Percentiles rank a stretch among this genome's conserved stretches.
phyloP scores from a whole-genome alignment of 1,140 invertebrate genomes.

The Bombus breviceps region DNA sequence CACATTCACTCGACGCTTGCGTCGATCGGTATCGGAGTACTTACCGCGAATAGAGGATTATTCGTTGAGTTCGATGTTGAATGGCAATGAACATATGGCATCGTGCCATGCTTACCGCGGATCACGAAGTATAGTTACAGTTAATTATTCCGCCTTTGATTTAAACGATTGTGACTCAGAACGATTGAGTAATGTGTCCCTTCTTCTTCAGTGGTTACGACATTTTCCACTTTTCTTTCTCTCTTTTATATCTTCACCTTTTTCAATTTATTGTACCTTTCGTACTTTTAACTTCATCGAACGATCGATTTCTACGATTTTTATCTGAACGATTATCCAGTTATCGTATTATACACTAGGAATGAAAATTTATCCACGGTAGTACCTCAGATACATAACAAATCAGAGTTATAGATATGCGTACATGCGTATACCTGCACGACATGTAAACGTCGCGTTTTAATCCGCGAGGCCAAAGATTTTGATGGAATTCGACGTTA shows the following conservation, averaged over 20 bases:
- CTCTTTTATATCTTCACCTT: too few relatives aligned
- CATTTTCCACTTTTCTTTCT: too few relatives aligned
- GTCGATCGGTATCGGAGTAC: slow-evolving; percentile 15
- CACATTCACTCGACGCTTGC: slow-evolving; percentile 16
- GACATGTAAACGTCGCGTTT: slow-evolving; percentile 18
- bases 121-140: not conserved
- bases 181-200: not conserved
- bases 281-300: too few relatives aligned
- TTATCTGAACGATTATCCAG: too few relatives aligned
- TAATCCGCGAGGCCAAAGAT: slow-evolving; percentile 44
- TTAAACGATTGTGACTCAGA: not conserved
- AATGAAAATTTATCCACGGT: too few relatives aligned
- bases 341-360: too few relatives aligned
- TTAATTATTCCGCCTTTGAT: not conserved
- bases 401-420: not conserved
- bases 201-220: not conserved
- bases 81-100: not conserved
- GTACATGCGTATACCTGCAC: not conserved
- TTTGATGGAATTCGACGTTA: slow-evolving; percentile 54
- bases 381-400: not conserved
- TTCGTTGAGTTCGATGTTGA: not conserved
- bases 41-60: not conserved
- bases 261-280: too few relatives aligned
- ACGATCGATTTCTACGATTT: too few relatives aligned
- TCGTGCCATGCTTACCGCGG: not conserved